Percentiles rank a stretch among this genome's conserved stretches.
phyloP scores from a whole-genome alignment of 2,797 vertebrate genomes.

The Fistularia tabacaria region DNA sequence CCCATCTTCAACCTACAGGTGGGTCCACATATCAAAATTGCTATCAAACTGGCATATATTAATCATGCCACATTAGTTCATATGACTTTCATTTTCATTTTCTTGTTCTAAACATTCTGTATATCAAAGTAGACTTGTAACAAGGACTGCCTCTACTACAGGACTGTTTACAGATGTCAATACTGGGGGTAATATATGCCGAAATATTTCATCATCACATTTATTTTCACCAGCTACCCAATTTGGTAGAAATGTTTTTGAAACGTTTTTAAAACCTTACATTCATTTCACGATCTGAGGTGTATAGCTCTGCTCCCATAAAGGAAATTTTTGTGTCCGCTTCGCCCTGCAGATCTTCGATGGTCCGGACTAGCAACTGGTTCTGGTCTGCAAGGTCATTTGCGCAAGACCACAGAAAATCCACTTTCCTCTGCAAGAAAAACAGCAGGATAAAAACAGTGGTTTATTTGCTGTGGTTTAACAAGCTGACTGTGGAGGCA shows the following conservation, averaged over 20 bases:
- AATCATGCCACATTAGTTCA: no score
- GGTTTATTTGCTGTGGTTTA: slow-evolving; percentile 19
- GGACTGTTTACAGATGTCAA: no score
- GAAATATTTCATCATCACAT: no score
- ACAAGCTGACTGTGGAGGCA: slow-evolving; percentile 12
- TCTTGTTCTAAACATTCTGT: no score
- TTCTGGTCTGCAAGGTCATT: slow-evolving; percentile 66
- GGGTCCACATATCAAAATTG: no score
- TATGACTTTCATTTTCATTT: no score
- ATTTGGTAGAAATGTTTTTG: background rate
- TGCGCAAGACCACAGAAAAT: slow-evolving; percentile 59
- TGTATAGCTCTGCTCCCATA: slow-evolving; percentile 20
- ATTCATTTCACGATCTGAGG: slow-evolving; percentile 24
- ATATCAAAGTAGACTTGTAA: no score
- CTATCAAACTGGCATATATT: no score
- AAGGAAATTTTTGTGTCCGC: slow-evolving; percentile 17
- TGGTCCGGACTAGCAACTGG: slow-evolving; percentile 59
- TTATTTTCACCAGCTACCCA: no score
- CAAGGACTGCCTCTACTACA: no score
- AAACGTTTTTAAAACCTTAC: slow-evolving; percentile 45
- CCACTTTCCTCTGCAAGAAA: slow-evolving; percentile 56
- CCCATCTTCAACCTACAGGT: no score
- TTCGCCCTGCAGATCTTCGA: slow-evolving; percentile 60
- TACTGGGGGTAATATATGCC: no score
- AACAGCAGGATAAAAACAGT: slow-evolving; percentile 30